These are phyloP conservation scores for Xenentodon cancila DNA, from an alignment of 2,797 vertebrate genomes.

Conservation along the genomic window DNA sequence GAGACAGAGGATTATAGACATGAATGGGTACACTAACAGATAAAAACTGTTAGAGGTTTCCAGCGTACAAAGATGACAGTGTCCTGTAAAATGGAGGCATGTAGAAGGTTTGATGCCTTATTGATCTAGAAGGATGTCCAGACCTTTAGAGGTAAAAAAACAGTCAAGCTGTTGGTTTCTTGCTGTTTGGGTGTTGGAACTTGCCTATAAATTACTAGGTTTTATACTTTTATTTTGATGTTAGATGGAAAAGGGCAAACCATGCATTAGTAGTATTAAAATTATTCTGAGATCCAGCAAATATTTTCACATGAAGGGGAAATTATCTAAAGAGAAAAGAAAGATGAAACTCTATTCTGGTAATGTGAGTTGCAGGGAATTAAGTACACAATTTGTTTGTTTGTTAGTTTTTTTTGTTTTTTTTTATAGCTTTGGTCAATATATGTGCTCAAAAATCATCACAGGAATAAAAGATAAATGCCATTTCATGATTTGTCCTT, in stretches of 20 bases:
- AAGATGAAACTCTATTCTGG: not conserved
- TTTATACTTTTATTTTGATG: constrained; percentile 30
- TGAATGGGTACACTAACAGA: constrained; percentile 4
- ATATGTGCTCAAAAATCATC: constrained; percentile 36
- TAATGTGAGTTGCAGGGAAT: constrained; percentile 26
- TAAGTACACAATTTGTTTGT: not conserved
- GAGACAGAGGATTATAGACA: constrained; percentile 11
- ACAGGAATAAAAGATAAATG: constrained; percentile 23
- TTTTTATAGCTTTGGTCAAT: constrained; percentile 16
- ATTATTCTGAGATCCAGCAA: constrained; percentile 34
- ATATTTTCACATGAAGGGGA: constrained; percentile 25
- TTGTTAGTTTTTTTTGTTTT: constrained; percentile 5
- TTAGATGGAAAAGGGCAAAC: constrained; percentile 17
- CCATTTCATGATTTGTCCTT: constrained; percentile 5
- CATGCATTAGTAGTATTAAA: constrained; percentile 14
- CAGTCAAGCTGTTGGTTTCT: constrained; percentile 4
- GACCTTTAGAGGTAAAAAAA: constrained; percentile 35
- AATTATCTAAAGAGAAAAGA: constrained; percentile 30
- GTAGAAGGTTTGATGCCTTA: constrained; percentile 26
- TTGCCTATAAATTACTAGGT: not conserved
- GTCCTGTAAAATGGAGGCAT: constrained; percentile 14
- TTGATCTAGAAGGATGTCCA: constrained; percentile 39
- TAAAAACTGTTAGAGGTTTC: constrained; percentile 23
- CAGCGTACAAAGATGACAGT: not conserved
- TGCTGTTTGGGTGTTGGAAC: constrained; percentile 10